phyloP scores from a whole-genome alignment of 2,113 vertebrate genomes.

The Hippoglossus stenolepis region DNA sequence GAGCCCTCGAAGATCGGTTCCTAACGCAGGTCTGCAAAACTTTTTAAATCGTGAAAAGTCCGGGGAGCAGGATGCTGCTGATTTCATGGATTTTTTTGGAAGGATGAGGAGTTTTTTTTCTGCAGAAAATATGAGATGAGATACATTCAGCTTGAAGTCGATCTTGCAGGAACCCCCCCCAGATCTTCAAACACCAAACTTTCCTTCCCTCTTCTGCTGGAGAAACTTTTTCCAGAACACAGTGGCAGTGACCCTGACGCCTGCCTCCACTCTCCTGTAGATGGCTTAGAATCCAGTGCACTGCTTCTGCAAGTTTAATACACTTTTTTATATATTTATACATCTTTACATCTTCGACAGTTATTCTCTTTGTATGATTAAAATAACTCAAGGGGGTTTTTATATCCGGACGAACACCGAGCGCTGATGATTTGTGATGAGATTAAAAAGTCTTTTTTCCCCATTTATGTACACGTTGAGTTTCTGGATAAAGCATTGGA shows the following conservation, averaged over 20 bases:
- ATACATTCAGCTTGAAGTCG: slow-evolving; percentile 69
- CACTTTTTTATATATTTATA: slow-evolving; percentile 59
- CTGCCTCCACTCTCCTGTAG: slow-evolving; percentile 53
- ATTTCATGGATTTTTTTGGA: slow-evolving; percentile 17
- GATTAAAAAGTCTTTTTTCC: slow-evolving; percentile 37
- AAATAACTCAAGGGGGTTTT: slow-evolving; percentile 35
- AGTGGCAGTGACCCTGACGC: neutral
- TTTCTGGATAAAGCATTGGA: slow-evolving; percentile 63
- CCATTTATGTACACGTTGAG: slow-evolving; percentile 41
- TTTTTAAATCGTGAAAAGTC: slow-evolving; percentile 2
- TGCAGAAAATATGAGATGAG: slow-evolving; percentile 47
- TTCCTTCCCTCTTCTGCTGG: neutral
- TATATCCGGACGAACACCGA: slow-evolving; percentile 11
- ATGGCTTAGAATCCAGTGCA: slow-evolving; percentile 84
- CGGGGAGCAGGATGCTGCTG: neutral
- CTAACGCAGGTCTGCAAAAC: slow-evolving; percentile 6
- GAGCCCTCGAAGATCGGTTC: neutral
- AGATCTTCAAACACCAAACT: slow-evolving; percentile 24
- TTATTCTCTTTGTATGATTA: slow-evolving; percentile 56
- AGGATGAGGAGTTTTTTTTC: slow-evolving; percentile 1
- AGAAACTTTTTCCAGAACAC: slow-evolving; percentile 2
- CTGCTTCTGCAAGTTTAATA: slow-evolving; percentile 74
- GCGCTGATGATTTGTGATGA: slow-evolving; percentile 27
- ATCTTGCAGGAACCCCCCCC: slow-evolving; percentile 33
- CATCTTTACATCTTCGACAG: slow-evolving; percentile 57